Evolutionary conservation across 2,797 vertebrate genomes (phyloP).

Genomic region (Sarcophilus harrisii): DNA sequence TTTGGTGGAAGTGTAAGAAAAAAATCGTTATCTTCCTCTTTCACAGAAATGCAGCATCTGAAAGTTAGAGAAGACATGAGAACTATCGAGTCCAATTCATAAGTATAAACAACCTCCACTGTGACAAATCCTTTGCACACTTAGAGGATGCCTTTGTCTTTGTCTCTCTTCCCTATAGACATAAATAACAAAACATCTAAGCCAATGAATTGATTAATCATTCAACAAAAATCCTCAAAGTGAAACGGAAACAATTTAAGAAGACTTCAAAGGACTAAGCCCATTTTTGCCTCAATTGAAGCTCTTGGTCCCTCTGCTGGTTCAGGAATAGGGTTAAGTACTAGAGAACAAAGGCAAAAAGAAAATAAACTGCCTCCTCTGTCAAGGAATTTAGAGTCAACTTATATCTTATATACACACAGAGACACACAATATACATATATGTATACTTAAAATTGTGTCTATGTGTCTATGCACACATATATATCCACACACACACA

Average conservation of each 20-base stretch:
- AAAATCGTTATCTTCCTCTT: neutral
- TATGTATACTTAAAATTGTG: no score
- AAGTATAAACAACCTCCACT: neutral
- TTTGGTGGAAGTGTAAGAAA: neutral
- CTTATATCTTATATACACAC: neutral
- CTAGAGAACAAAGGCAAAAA: neutral
- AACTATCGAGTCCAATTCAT: neutral
- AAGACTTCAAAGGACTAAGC: neutral
- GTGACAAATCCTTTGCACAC: slow-evolving; percentile 6
- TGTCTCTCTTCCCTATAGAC: slow-evolving; percentile 48
- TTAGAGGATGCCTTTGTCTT: slow-evolving; percentile 36
- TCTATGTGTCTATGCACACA: neutral
- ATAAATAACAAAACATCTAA: slow-evolving; percentile 15
- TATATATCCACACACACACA: rapidly evolving
- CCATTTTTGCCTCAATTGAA: neutral
- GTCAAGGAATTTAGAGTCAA: neutral
- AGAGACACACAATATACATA: neutral
- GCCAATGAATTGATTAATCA: neutral
- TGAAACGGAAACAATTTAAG: neutral
- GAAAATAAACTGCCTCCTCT: neutral
- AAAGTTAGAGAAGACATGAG: neutral
- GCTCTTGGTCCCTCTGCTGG: neutral
- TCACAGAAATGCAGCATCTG: neutral
- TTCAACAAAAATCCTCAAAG: neutral
- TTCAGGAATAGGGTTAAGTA: neutral